Conservation (phyloP, 2,797 vertebrate species). For the Coregonus suidteri region DNA sequence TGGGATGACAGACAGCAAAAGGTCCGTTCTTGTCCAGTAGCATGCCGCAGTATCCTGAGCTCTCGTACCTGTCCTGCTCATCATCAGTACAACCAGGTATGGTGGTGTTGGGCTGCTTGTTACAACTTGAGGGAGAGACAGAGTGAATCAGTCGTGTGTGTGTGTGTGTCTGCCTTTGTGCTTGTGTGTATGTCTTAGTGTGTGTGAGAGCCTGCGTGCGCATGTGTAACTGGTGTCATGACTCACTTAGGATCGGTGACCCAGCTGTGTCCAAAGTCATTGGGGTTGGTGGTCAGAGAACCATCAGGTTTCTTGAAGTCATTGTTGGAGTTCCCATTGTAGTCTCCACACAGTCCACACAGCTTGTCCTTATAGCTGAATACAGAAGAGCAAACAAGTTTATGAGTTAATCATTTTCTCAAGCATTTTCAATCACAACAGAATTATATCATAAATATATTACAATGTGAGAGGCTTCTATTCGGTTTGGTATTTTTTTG, state of each 20-base stretch:
- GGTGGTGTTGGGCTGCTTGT: slow-evolving; percentile 58
- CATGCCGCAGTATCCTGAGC: slow-evolving; percentile 72
- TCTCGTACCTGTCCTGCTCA: slow-evolving; percentile 67
- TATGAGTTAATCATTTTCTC: not conserved
- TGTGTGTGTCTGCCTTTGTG: not conserved
- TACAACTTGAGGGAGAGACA: slow-evolving; percentile 60
- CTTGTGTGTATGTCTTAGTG: not conserved
- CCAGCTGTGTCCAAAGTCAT: slow-evolving; percentile 79
- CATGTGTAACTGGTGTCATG: not conserved
- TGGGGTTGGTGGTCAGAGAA: slow-evolving; percentile 55
- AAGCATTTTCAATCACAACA: too few species aligned
- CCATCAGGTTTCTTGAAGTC: slow-evolving; percentile 76
- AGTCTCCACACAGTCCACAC: slow-evolving; percentile 78
- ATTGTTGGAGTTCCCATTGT: slow-evolving; percentile 64
- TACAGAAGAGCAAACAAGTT: not conserved
- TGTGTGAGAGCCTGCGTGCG: not conserved
- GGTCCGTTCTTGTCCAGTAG: slow-evolving; percentile 72
- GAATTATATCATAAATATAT: too few species aligned
- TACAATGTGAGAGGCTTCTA: not conserved
- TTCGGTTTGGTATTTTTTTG: not conserved
- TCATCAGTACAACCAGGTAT: slow-evolving; percentile 62
- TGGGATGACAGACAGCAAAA: slow-evolving; percentile 73
- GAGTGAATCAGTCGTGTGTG: not conserved
- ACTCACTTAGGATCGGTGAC: slow-evolving; percentile 66
- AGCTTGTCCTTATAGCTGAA: slow-evolving; percentile 68